Evolutionary conservation across 1,140 invertebrate genomes (phyloP), one percentile per base, ranked within the genome.

Genomic region (Hyphantria cunea): DNA sequence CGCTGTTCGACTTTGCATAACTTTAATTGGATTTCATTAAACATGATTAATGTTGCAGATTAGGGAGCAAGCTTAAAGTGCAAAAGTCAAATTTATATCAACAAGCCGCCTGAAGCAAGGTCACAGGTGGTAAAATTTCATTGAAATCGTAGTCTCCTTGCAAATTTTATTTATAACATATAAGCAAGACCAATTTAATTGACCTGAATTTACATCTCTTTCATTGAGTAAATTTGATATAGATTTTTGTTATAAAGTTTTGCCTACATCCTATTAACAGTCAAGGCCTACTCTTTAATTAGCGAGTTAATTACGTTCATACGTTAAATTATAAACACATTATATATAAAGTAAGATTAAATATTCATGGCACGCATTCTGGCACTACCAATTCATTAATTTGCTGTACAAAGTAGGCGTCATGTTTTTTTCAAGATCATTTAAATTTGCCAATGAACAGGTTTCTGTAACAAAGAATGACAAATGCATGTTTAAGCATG

Each of bases 11-110:
- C 56, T 25, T 13, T 62, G 54, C 39, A 41, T 14, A 42, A 39
- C 17, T 61, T 68, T 69, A 64, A 76, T 74, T 71, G 66, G 66
- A 67, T 73, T 67, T 71, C 66, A 73, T 69, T 73, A 68, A 62
- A 65, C 45, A 63, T 69, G 68, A 70, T 67, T 70, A 70, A 69
- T 69, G 42, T 41, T 14, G 41, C 34, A 37, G 65, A 63, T 68
- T 52, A 62, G 58, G 49, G 44, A 62, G 50, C 63, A 59, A 59
- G 61, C 33, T 53, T 51, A 44, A 66, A 58, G 44, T 47, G 15
- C 47, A 58, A 48, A 37, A 11, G 15, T 8, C 13, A 45, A 48
- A 48, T 39, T 58, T 41, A 17, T 58, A 11, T 12, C 12, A 56
- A 37, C 9, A 37, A 10, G 48, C 13, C 7, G 44, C 44, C 41